Evolutionary conservation across 1,140 invertebrate genomes (phyloP).

Genomic region (Hyphantria cunea): DNA sequence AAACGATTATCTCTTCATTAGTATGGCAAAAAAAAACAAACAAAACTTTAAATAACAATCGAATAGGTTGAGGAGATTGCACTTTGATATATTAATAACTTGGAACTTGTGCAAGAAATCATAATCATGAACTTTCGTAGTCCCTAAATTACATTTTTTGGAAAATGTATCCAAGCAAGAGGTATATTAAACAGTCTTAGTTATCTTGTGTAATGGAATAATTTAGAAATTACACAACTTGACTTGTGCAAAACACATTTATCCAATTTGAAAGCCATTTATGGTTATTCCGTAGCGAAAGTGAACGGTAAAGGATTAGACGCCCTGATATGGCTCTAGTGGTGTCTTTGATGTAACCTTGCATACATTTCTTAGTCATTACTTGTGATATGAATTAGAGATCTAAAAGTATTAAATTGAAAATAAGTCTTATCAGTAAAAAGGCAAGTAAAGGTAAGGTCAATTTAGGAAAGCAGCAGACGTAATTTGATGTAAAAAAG

Average conservation of each 20-base stretch:
- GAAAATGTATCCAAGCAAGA: not conserved
- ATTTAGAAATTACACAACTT: slow-evolving; percentile 29
- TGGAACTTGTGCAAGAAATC: not conserved
- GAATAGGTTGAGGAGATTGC: not conserved
- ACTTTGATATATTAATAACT: not conserved
- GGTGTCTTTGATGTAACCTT: slow-evolving; percentile 16
- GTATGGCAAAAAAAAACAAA: slow-evolving; percentile 17
- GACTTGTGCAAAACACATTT: slow-evolving; percentile 20
- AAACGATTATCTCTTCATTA: slow-evolving; percentile 19
- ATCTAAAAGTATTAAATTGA: not conserved
- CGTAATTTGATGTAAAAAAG: no score
- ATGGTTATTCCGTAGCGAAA: slow-evolving; percentile 24
- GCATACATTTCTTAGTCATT: slow-evolving; percentile 5
- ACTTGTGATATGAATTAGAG: not conserved
- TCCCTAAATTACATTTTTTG: not conserved
- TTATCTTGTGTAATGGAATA: slow-evolving; percentile 9
- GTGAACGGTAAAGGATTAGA: slow-evolving; percentile 26
- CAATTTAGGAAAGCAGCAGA: no score
- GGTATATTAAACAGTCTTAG: not conserved
- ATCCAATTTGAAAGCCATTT: slow-evolving; percentile 30
- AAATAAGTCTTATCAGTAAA: not conserved
- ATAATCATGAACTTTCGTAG: no score
- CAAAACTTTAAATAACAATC: slow-evolving; percentile 1
- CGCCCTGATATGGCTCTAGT: slow-evolving; percentile 9
- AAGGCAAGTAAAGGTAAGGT: not conserved